Evolutionary conservation across 2,797 vertebrate species (phyloP), one percentile per base, ranked within the genome.

Genomic region (Chiroxiphia lanceolata): DNA sequence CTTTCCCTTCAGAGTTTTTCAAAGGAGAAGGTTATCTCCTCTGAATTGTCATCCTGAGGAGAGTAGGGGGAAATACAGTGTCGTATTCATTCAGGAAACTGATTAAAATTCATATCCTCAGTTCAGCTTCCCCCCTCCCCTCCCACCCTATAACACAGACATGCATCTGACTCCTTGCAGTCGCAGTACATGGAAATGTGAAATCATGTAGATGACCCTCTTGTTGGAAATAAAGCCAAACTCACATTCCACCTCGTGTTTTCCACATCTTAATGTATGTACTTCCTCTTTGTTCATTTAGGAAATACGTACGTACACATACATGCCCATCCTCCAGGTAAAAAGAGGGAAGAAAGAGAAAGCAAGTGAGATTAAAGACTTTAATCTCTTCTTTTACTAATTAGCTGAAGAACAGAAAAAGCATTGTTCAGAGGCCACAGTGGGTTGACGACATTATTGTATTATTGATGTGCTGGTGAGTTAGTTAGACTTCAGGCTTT

Each of bases 331-430:
- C 31, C 89, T 81, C 33, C 71, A 95, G 90, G 82, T 96, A 90
- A 87, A 93, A 91, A 74, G 71, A 72, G 78, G 80, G 61, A 64
- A 59, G 34, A 92, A 72, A 71, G 79, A 87, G 44, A 83, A 76
- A 91, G 38, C 8, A 68, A 84, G 63, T 60, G n/a, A 96, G 91
- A 97, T 95, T 95, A 93, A 97, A 96, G 67, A 84, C 84, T 67
- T 95, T 95, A 94, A 96, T 97, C 84, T 97, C 83, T 86, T 83
- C 15, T 91, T 94, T 97, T 95, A 83, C 90, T 96, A 96, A 98
- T 98, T 97, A 97, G 94, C 87, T 92, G 87, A 95, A 94, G 61
- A 88, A 93, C 71, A 93, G 92, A 91, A 93, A 95, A 87, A 72
- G 38, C 86, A 83, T 92, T 90, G 72, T 96, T 94, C 42, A 13